Base-by-base conservation (phyloP, 2,888 invertebrate genomes). In the Chouioia cunea region DNA sequence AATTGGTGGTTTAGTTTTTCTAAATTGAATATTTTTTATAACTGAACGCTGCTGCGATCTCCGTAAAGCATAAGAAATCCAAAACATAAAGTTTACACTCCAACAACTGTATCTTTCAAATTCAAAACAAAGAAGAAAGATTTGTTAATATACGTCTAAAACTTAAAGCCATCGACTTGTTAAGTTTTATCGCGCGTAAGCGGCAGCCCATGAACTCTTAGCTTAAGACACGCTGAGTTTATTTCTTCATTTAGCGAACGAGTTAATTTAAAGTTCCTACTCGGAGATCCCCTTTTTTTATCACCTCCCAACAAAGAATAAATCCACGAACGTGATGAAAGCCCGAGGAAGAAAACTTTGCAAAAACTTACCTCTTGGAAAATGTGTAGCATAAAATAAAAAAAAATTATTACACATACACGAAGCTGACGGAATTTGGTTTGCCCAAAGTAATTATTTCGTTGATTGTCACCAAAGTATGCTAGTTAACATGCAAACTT, bases 221-320 rank as follows among this genome's bases (percentile, higher is more conserved):
- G 50, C 18, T 60, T 15, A 66, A 54, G 47, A 46, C 46, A 50
- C 50, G 18, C 47, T 3, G 46, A 27, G 44, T 46, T 68, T 62
- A 62, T 56, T 56, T 60, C 36, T 44, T 56, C 20, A 62, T 62
- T 63, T 64, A 44, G 52, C 43, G 46, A 22, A 27, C 23, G 27
- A 53, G 69, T 58, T 70, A 53, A 70, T 70, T 56, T 64, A 43
- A 64, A 53, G 36, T 64, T 64, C 27, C 27, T 4, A 6, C 27
- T 27, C 4, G 3, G 3, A 27, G 3, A 4, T 27, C 27, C 6
- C 27, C 6, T 27, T 27, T 6, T 27, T 6, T 27, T 27, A 27
- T 52, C 10, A 14, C 44, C 20, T 14, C 2, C 22, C 46, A 3
- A 20, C 44, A 57, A 43, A 27, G n/a, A 20, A 52, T 52, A 52